phyloP scores from a whole-genome alignment of 2,888 invertebrate genomes.

The Lamellibrachia columna region DNA sequence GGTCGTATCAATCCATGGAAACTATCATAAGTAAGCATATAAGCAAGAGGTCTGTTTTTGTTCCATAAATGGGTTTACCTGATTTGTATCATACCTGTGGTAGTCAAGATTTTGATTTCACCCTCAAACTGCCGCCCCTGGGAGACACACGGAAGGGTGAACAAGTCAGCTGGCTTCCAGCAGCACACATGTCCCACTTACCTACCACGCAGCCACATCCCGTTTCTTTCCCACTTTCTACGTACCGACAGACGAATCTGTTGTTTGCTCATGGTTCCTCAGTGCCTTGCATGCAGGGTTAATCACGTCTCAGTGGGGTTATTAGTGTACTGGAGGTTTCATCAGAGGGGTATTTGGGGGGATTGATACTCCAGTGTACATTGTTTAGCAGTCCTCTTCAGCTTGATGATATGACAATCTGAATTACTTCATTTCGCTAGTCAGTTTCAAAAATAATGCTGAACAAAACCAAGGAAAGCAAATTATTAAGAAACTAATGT shows the following conservation, averaged over 20 bases:
- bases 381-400: background rate
- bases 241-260: background rate
- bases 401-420: too few relatives aligned
- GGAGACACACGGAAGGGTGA: background rate
- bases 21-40: too few relatives aligned
- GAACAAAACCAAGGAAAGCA: background rate
- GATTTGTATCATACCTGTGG: too few relatives aligned
- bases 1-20: background rate
- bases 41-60: background rate
- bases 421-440: too few relatives aligned
- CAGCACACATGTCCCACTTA: background rate
- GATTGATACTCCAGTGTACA: background rate
- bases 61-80: background rate
- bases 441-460: background rate
- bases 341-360: background rate
- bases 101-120: too few relatives aligned
- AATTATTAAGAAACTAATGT: background rate
- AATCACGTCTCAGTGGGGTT: background rate
- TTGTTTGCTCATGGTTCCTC: background rate
- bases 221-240: background rate
- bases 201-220: background rate
- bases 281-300: conserved; percentile 5
- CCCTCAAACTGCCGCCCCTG: background rate
- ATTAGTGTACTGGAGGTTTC: background rate
- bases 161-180: background rate